These are phyloP conservation scores for Arctopsyche grandis DNA, from an alignment of 1,140 invertebrate genomes.

Conservation along the genomic window DNA sequence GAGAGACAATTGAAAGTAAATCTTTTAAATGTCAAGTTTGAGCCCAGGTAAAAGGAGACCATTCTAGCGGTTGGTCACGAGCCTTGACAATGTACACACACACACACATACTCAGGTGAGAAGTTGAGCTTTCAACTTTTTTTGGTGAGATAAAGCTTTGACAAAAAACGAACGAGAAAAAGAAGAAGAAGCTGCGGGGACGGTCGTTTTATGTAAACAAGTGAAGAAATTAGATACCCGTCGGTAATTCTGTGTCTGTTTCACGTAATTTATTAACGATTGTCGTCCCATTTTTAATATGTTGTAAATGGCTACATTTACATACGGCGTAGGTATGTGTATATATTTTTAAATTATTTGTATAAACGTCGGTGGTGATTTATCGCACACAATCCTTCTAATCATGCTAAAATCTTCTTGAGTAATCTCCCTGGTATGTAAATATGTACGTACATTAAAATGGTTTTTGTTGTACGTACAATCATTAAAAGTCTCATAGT, in stretches of 20 bases:
- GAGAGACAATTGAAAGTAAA: constrained; percentile 12
- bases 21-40: constrained; percentile 9
- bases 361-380: too few species aligned
- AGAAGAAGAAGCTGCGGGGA: background rate
- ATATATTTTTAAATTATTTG: too few species aligned
- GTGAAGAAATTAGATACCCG: background rate
- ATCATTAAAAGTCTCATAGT: too few species aligned
- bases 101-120: background rate
- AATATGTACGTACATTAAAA: too few species aligned
- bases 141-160: background rate
- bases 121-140: background rate
- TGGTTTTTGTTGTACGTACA: too few species aligned
- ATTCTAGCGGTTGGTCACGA: constrained; percentile 7
- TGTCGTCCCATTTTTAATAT: background rate
- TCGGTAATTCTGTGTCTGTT: background rate
- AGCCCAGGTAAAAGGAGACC: background rate
- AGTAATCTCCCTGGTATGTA: too few species aligned
- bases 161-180: background rate
- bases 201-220: constrained; percentile 23
- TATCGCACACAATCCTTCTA: too few species aligned
- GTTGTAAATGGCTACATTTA: too few species aligned
- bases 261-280: constrained; percentile 7
- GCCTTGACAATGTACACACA: constrained; percentile 1
- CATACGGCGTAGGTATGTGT: too few species aligned
- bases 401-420: too few species aligned